Percentiles rank a stretch among this genome's conserved stretches.
Evolutionary conservation across 2,888 invertebrate species (phyloP).

Genomic region (Melanostoma mellinum): DNA sequence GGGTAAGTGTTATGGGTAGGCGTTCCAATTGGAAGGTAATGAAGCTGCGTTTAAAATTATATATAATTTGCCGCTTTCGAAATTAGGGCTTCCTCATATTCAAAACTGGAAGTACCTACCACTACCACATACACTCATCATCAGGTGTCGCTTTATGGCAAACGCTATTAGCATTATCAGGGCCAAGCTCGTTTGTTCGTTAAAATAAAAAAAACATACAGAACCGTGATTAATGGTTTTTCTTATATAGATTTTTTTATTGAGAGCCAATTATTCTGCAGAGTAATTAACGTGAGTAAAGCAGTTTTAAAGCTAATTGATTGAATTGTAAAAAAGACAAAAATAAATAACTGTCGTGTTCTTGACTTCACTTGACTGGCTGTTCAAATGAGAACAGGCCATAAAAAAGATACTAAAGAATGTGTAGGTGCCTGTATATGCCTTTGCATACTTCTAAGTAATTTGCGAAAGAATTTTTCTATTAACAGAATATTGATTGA

Average conservation of each 20-base stretch:
- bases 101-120: no score
- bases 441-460: slow-evolving; percentile 29
- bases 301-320: slow-evolving; percentile 26
- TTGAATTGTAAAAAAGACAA: slow-evolving; percentile 15
- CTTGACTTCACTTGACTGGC: slow-evolving; percentile 24
- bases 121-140: no score
- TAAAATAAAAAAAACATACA: slow-evolving; percentile 4
- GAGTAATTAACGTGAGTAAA: slow-evolving; percentile 53
- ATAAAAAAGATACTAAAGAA: neutral
- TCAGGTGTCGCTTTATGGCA: no score
- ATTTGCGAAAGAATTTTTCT: slow-evolving; percentile 58
- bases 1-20: neutral
- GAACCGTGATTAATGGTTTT: slow-evolving; percentile 62
- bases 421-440: neutral
- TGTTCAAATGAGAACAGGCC: neutral
- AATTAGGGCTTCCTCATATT: no score
- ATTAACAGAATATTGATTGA: slow-evolving; percentile 66
- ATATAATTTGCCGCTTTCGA: neutral
- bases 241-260: slow-evolving; percentile 55
- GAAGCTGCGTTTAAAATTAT: neutral
- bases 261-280: slow-evolving; percentile 58
- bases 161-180: no score
- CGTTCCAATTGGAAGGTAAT: neutral
- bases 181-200: neutral
- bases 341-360: slow-evolving; percentile 18